Base-by-base conservation (phyloP, 1,140 invertebrate genomes). In the Andrena cerasifolii region DNA sequence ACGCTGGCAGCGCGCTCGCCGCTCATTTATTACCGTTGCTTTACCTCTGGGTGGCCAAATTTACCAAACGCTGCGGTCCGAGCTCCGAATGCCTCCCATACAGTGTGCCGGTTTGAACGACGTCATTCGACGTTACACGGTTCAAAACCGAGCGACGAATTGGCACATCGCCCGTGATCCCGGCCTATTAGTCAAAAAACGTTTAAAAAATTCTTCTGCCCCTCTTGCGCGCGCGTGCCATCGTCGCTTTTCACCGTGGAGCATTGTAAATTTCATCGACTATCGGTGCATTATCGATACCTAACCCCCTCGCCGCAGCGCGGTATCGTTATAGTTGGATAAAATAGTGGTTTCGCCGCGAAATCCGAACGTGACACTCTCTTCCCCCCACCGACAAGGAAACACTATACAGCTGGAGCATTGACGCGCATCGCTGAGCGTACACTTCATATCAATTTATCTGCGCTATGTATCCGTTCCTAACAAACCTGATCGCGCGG, bases 1-100 rank as follows among this genome's bases (percentile, higher is more conserved):
- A 84, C 81, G 85, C 84, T 86, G 84, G 82, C 88, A 86, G 80
- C 77, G 83, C 79, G 87, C 86, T 91, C 86, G 88, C 90, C 89
- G 89, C 90, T 91, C 89, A 91, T 90, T 91, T 90, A 91, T 91
- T 91, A 91, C 83, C 87, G 83, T 80, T 86, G 88, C 84, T 90
- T 90, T 88, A 88, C 89, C 89, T 89, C 88, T 90, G 89, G 89
- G 90, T 91, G 90, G 90, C 86, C 90, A 87, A 90, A 90, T 90
- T 89, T 88, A 84, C 86, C 82, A 86, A 81, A 74, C 78, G 76
- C 75, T 82, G 75, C 80, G 86, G 73, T 84, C 56, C 83, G 53
- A 68, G 81, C 79, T 75, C 83, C 80, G 81, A 87, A 83, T 84
- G 79, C 77, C 77, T 66, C 58, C 71, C 62, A 43, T 81, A 62